Percentiles rank a stretch among this genome's conserved stretches.
Conservation (phyloP, 2,888 invertebrate genomes). For the Podabrus alpinus region DNA sequence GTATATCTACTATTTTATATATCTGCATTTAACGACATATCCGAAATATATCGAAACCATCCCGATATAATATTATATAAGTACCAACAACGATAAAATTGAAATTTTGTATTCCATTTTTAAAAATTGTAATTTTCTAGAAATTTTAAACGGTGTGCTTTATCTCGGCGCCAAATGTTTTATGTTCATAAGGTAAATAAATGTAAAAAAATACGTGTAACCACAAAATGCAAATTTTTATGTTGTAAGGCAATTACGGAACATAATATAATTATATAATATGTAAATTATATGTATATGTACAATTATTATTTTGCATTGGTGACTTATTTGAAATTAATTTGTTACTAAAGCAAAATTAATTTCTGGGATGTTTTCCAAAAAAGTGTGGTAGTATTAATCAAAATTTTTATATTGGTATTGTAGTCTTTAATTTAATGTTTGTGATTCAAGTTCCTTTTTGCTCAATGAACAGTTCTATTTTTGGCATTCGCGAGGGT, state of each 20-base stretch:
- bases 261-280: background rate
- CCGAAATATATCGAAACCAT: background rate
- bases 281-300: background rate
- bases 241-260: background rate
- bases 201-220: background rate
- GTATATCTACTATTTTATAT: constrained; percentile 9
- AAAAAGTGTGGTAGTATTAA: background rate
- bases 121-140: background rate
- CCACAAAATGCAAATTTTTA: background rate
- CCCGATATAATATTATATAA: background rate
- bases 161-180: background rate
- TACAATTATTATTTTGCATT: background rate
- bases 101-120: background rate
- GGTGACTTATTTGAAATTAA: background rate
- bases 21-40: constrained; percentile 1
- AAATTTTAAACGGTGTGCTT: background rate
- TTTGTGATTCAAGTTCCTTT: background rate
- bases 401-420: background rate
- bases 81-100: background rate
- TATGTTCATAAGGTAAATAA: background rate
- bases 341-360: background rate
- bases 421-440: background rate
- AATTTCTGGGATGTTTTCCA: background rate
- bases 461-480: background rate
- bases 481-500: background rate